Evolutionary conservation across 2,797 vertebrate species (phyloP).

Genomic region (Tolypeutes matacus): DNA sequence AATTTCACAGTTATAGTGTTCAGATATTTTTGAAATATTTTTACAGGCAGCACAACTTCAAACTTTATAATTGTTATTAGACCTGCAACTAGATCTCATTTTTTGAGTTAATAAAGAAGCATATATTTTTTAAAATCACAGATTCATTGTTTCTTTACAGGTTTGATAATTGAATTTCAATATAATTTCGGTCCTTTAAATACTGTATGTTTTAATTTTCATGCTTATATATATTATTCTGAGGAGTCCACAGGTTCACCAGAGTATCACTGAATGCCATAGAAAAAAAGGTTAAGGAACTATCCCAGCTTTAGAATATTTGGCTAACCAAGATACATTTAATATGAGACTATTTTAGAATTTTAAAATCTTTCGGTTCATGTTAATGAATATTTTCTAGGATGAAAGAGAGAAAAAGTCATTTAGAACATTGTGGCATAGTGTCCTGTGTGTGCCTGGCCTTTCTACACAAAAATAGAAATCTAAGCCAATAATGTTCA

Average conservation of each 20-base stretch:
- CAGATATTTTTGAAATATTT: constrained; percentile 19
- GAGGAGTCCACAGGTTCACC: not conserved
- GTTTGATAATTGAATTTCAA: not conserved
- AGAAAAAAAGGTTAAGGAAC: not conserved
- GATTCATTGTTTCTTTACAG: not conserved
- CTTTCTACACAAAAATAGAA: constrained; percentile 23
- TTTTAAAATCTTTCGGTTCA: constrained; percentile 1
- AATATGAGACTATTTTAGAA: not conserved
- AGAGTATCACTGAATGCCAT: not conserved
- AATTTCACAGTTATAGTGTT: not conserved
- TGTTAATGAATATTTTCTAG: constrained; percentile 31
- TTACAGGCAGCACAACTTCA: not conserved
- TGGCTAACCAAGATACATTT: not conserved
- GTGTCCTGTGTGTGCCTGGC: not conserved
- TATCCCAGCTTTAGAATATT: not conserved
- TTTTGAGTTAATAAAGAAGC: not conserved
- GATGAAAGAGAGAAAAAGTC: not conserved
- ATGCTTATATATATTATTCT: not conserved
- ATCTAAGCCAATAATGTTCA: not conserved
- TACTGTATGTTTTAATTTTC: not conserved
- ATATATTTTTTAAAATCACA: not conserved
- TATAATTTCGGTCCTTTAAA: constrained; percentile 25
- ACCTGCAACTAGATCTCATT: not conserved
- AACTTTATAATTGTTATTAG: not conserved
- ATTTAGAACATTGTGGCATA: not conserved